Evolutionary conservation across 1,140 invertebrate species (phyloP).

Genomic region (Aleiodes sp.): DNA sequence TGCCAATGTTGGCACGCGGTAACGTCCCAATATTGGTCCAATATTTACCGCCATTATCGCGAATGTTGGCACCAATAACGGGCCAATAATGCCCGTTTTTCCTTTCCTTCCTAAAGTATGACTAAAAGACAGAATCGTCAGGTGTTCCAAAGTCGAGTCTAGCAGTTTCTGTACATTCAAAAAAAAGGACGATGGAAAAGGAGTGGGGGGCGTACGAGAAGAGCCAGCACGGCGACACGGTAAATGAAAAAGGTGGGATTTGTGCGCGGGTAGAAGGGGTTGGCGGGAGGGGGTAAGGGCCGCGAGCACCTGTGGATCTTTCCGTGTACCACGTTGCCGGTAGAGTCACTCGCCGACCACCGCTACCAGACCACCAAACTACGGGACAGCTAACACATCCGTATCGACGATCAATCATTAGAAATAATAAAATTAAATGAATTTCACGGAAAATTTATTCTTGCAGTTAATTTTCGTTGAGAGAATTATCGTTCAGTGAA

Average conservation of each 20-base stretch:
- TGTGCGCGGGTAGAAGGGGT: slow-evolving; percentile 29
- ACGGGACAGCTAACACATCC: background rate
- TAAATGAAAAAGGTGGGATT: slow-evolving; percentile 27
- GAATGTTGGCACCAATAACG: no score
- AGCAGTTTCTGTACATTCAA: background rate
- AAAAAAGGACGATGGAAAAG: background rate
- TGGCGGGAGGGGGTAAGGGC: slow-evolving; percentile 39
- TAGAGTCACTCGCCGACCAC: slow-evolving; percentile 65
- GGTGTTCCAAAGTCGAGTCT: background rate
- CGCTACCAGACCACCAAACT: slow-evolving; percentile 59
- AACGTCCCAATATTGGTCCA: no score
- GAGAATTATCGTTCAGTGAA: no score
- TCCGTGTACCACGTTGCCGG: slow-evolving; percentile 50
- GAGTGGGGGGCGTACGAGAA: background rate
- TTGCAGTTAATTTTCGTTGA: no score
- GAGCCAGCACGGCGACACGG: slow-evolving; percentile 3
- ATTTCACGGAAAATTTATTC: no score
- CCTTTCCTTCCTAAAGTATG: no score
- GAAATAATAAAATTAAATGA: no score
- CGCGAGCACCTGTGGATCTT: slow-evolving; percentile 65
- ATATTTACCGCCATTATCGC: no score
- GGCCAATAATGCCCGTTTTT: no score
- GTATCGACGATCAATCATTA: background rate
- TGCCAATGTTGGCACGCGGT: no score
- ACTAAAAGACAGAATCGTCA: no score